Evolutionary conservation across 2,888 invertebrate genomes (phyloP).

Genomic region (Scelioninae gen. 1): DNA sequence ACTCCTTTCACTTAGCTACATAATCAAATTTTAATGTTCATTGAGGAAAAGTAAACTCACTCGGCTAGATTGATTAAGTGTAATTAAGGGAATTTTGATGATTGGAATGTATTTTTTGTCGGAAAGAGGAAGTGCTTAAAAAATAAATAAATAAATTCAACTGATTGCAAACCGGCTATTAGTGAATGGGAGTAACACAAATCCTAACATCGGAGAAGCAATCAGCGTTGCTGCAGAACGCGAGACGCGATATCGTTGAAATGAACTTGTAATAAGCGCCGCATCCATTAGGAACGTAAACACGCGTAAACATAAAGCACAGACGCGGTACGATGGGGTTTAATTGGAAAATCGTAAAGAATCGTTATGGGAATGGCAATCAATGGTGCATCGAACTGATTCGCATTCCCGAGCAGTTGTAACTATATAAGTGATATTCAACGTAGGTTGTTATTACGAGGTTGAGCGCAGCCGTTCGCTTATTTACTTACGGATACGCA

Average conservation of each 20-base stretch:
- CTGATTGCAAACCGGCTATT: too few species aligned
- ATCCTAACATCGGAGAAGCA: neutral
- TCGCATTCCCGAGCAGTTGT: conserved; percentile 46
- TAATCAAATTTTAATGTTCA: too few species aligned
- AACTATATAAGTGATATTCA: conserved; percentile 58
- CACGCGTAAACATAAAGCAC: conserved; percentile 48
- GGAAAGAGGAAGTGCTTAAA: too few species aligned
- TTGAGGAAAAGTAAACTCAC: too few species aligned
- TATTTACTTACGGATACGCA: conserved; percentile 58
- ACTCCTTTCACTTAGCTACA: too few species aligned
- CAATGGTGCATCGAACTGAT: conserved; percentile 57
- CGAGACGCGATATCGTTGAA: conserved; percentile 13
- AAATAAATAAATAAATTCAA: too few species aligned
- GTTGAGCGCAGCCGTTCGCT: conserved; percentile 27
- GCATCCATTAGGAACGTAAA: conserved; percentile 48
- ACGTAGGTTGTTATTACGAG: conserved; percentile 58
- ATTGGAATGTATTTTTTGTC: too few species aligned
- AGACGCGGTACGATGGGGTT: conserved; percentile 22
- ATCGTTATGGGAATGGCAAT: conserved; percentile 57
- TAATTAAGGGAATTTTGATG: too few species aligned
- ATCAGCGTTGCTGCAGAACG: neutral
- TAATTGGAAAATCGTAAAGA: conserved; percentile 66
- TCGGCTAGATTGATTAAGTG: too few species aligned
- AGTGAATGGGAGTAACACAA: neutral
- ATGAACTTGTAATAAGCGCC: conserved; percentile 34